Percentiles rank a stretch among this genome's conserved stretches.
Conservation (phyloP, 2,888 invertebrate species). For the Cyrtodaria siliqua region DNA sequence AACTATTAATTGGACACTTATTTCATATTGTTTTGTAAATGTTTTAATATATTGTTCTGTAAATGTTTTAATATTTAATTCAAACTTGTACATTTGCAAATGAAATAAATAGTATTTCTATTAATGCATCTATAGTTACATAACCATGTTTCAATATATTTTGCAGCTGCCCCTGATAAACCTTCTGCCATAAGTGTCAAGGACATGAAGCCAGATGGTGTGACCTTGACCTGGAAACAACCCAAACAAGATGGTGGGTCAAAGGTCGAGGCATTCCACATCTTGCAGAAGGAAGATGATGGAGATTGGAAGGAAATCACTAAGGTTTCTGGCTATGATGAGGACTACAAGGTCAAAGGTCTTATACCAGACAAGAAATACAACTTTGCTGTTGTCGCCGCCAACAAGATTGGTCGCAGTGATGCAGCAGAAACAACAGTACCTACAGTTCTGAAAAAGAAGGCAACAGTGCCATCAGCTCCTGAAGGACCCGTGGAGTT, state of each 20-base stretch:
- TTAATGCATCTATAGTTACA: no score
- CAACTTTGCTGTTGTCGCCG: constrained; percentile 84
- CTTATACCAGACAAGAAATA: constrained; percentile 81
- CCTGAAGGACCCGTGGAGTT: constrained; percentile 82
- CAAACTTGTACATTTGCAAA: no score
- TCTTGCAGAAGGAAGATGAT: constrained; percentile 88
- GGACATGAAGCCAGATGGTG: constrained; percentile 73
- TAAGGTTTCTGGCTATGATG: constrained; percentile 91
- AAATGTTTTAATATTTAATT: background rate
- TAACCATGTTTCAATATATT: no score
- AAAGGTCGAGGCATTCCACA: constrained; percentile 82
- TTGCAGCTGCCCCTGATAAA: constrained; percentile 78
- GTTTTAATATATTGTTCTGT: background rate
- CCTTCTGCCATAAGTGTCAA: constrained; percentile 71
- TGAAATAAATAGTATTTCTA: no score
- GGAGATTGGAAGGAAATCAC: constrained; percentile 94
- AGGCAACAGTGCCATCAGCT: constrained; percentile 71
- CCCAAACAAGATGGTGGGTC: constrained; percentile 85
- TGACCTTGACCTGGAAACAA: constrained; percentile 85
- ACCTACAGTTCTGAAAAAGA: constrained; percentile 72
- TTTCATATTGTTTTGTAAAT: no score
- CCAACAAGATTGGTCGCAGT: constrained; percentile 81
- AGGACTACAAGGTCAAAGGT: constrained; percentile 78
- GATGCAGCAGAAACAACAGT: constrained; percentile 74
- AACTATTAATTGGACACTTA: no score